phyloP scores from a whole-genome alignment of 2,797 vertebrate species.

The Cirrhinus molitorella region DNA sequence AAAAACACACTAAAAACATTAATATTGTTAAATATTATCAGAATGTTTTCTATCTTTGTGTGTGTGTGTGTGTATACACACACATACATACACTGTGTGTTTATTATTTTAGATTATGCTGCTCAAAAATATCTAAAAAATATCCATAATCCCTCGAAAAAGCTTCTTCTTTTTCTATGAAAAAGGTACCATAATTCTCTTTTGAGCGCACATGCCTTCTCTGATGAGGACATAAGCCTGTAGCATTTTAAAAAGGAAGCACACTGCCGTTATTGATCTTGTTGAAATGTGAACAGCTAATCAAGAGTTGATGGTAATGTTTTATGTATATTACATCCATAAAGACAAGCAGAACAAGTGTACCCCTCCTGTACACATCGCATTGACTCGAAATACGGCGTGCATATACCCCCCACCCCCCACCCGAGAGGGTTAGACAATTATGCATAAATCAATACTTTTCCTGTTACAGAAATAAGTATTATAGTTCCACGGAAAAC shows the following conservation, averaged over 20 bases:
- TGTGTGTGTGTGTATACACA: not conserved
- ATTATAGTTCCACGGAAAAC: slow-evolving; percentile 84
- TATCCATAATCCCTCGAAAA: slow-evolving; percentile 3
- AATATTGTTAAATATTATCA: not conserved
- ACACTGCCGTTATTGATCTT: slow-evolving; percentile 61
- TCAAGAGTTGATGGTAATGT: slow-evolving; percentile 84
- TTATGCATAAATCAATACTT: slow-evolving; percentile 99
- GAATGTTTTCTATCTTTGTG: not conserved
- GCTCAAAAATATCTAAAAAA: not conserved
- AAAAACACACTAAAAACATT: not conserved
- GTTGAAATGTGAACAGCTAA: slow-evolving; percentile 70
- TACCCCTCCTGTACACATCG: slow-evolving; percentile 78
- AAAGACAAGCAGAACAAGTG: slow-evolving; percentile 82
- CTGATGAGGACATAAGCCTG: slow-evolving; percentile 69
- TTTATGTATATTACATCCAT: slow-evolving; percentile 87
- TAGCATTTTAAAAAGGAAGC: slow-evolving; percentile 63
- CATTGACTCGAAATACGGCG: slow-evolving; percentile 90
- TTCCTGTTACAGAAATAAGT: slow-evolving; percentile 89
- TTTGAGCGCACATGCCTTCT: slow-evolving; percentile 34
- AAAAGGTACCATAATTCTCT: slow-evolving; percentile 63
- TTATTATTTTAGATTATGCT: not conserved
- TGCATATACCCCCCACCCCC: slow-evolving; percentile 92
- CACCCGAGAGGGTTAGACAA: slow-evolving; percentile 91
- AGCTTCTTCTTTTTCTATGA: slow-evolving; percentile 4
- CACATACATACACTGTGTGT: not conserved